These are phyloP conservation scores for Drosophila yakuba DNA, from an alignment of 1,140 invertebrate species.

Conservation along the genomic window DNA sequence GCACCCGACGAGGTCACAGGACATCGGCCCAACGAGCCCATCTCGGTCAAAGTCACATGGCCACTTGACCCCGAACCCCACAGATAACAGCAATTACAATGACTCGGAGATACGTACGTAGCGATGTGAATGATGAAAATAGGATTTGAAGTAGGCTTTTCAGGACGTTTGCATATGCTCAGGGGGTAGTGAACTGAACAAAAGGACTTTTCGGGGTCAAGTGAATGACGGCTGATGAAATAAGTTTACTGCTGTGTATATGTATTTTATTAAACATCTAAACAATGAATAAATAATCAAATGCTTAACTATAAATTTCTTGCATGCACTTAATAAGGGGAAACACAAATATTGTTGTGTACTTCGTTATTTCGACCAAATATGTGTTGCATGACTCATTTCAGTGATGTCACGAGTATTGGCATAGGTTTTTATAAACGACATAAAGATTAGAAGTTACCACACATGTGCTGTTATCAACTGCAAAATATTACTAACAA, in stretches of 20 bases:
- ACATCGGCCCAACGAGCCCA: constrained; percentile 23
- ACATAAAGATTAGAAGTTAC: constrained; percentile 3
- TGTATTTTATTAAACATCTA: no score
- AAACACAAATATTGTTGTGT: background rate
- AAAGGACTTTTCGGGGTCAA: constrained; percentile 24
- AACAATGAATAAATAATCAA: no score
- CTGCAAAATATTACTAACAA: constrained; percentile 1
- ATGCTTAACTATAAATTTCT: background rate
- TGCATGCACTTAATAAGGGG: background rate
- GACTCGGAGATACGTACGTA: constrained; percentile 14
- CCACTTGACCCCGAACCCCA: constrained; percentile 24
- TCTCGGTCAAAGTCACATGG: constrained; percentile 34
- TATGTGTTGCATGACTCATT: background rate
- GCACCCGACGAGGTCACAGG: constrained; percentile 51
- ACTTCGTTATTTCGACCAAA: background rate
- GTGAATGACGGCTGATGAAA: constrained; percentile 12
- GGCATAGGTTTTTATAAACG: background rate
- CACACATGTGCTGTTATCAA: constrained; percentile 2
- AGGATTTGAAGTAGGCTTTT: constrained; percentile 10
- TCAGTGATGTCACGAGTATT: background rate
- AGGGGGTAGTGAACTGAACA: background rate
- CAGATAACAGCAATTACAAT: constrained; percentile 22
- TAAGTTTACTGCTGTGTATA: background rate
- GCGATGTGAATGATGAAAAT: constrained; percentile 18
- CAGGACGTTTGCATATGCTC: background rate